These are phyloP conservation scores for Drosophila tristis DNA, from an alignment of 1,140 invertebrate species.

Conservation along the genomic window DNA sequence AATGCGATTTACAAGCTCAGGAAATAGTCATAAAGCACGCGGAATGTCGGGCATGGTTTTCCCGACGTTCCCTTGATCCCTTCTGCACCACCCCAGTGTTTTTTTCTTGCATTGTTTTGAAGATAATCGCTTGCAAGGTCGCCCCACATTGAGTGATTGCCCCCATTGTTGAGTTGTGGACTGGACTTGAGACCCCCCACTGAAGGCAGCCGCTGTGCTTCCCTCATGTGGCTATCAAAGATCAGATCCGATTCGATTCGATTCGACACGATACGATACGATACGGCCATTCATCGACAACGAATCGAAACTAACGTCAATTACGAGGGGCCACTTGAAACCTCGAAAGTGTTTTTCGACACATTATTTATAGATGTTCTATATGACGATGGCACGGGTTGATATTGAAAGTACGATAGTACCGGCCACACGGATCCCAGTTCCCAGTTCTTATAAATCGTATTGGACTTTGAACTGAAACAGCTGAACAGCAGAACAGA, in stretches of 20 bases:
- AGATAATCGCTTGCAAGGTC: too few species aligned
- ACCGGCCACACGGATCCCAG: constrained; percentile 26
- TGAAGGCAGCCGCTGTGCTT: too few species aligned
- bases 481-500: constrained; percentile 8
- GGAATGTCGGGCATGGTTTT: too few species aligned
- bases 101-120: too few species aligned
- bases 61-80: too few species aligned
- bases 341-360: constrained; percentile 41
- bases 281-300: not conserved
- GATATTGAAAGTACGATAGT: constrained; percentile 9
- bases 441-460: constrained; percentile 17
- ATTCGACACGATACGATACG: constrained; percentile 1
- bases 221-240: constrained; percentile 8
- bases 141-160: too few species aligned
- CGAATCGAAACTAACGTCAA: constrained; percentile 22
- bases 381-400: constrained; percentile 29
- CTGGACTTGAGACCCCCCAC: too few species aligned
- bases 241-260: constrained; percentile 4
- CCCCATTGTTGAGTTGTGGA: too few species aligned
- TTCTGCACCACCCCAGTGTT: too few species aligned
- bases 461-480: constrained; percentile 28
- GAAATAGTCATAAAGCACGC: not conserved
- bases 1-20: not conserved
- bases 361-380: constrained; percentile 46
- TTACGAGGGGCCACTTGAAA: constrained; percentile 33